Base-by-base conservation (phyloP, 1,140 invertebrate species). In the Galendromus occidentalis region DNA sequence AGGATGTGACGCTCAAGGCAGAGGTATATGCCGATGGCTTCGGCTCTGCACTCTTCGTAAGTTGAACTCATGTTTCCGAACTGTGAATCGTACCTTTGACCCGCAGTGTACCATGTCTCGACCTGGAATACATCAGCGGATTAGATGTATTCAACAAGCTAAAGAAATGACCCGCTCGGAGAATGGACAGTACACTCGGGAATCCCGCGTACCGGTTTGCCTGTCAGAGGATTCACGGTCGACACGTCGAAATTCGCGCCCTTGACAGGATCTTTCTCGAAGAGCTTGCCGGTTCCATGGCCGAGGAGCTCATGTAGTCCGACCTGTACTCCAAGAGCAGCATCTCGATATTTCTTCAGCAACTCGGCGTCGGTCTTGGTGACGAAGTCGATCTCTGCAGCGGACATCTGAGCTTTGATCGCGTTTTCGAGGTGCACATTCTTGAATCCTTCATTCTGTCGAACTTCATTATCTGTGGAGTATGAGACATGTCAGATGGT, bases 381-480 rank as follows among this genome's bases (percentile, higher is more conserved):
- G 7, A 94, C 76, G 76, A 94, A 94, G 86, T 85, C 67, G 88
- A 84, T n/a, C n/a, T n/a, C 22, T 83, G 81, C 18, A 83, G 80
- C 67, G 85, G 82, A 70, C 87, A 87, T 75, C 88, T 87, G 6
- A n/a, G 90, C 85, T 6, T 86, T 85, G 70, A 96, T 85, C 5
- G 96, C 91, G 78, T 96, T 97, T 5, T 88, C 87, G 1, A 97
- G 77, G 0, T 90, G 92, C 0, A 97, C 92, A 74, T 97, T 97
- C 73, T 97, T 97, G 73, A 96, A 97, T 4, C 93, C 93, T 78
- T 94, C 89, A 65, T 81, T 82, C 74, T 96, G 90, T 30, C 89
- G 82, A 66, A 97, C 95, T 70, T 93, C 89, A 75, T 95, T 90
- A 80, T 97, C 86, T 87, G 70, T 65, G 77, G 74, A 66, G 67